Conservation (phyloP, 1,140 invertebrate genomes). For the Caenorhabditis remanei region DNA sequence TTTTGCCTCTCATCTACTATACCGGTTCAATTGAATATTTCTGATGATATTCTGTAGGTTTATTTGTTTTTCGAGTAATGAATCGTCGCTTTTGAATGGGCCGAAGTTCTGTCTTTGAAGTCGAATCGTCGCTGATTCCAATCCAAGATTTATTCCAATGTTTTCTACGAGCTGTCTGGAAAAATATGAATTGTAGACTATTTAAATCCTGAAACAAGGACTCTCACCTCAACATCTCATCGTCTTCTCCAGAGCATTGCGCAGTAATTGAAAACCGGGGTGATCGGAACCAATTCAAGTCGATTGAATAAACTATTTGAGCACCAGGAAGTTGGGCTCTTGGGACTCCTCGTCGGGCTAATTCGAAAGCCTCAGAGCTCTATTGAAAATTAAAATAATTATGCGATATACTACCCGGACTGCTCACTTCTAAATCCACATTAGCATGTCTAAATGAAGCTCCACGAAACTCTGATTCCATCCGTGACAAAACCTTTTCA, state of each 20-base stretch:
- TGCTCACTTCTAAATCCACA: conserved; percentile 82
- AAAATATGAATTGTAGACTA: conserved; percentile 14
- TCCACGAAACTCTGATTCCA: conserved; percentile 70
- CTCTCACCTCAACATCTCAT: conserved; percentile 69
- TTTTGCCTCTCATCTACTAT: not conserved
- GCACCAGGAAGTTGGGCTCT: conserved; percentile 83
- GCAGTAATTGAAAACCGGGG: conserved; percentile 89
- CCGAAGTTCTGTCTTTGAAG: conserved; percentile 82
- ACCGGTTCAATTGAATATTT: conserved; percentile 82
- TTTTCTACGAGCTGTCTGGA: conserved; percentile 82
- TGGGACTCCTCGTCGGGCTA: conserved; percentile 86
- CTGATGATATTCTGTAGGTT: conserved; percentile 83
- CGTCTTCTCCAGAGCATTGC: conserved; percentile 70
- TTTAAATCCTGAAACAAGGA: conserved; percentile 12
- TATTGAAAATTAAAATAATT: not conserved
- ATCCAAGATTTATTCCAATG: conserved; percentile 85
- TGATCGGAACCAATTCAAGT: conserved; percentile 85
- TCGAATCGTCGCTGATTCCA: conserved; percentile 85
- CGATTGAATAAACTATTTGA: conserved; percentile 89
- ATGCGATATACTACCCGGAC: not conserved
- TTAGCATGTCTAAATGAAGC: conserved; percentile 83
- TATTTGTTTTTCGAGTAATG: conserved; percentile 89
- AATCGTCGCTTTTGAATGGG: conserved; percentile 85
- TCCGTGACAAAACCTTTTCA: conserved; percentile 64
- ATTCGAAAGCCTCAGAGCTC: conserved; percentile 89